These are phyloP conservation scores for Clarias fuscus DNA, from an alignment of 2,797 vertebrate genomes.

Conservation along the genomic window DNA sequence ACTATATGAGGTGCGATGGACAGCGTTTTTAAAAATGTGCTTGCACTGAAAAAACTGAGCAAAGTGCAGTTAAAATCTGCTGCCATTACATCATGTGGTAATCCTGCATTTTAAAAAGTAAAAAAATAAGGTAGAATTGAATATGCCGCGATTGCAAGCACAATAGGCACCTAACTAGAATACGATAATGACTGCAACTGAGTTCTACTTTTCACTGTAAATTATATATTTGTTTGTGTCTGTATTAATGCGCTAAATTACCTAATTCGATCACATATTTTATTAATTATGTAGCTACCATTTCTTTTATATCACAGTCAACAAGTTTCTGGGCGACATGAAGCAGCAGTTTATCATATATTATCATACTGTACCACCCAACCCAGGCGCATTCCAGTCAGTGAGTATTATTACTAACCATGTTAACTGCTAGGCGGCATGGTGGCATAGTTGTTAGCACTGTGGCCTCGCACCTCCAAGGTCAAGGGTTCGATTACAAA, in stretches of 20 bases:
- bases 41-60: background rate
- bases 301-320: background rate
- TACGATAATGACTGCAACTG: background rate
- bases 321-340: too few species aligned
- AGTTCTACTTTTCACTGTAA: background rate
- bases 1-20: background rate
- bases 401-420: background rate
- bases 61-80: background rate
- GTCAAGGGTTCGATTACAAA: too few species aligned
- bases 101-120: background rate
- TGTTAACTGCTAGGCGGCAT: background rate
- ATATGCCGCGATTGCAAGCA: background rate
- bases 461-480: too few species aligned
- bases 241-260: background rate
- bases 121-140: background rate
- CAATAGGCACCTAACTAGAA: background rate
- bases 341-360: background rate
- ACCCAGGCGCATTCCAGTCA: background rate
- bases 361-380: background rate
- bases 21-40: background rate
- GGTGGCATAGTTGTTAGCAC: too few species aligned
- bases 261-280: background rate
- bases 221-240: background rate
- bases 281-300: background rate
- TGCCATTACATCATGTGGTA: background rate